Conservation (phyloP, 2,797 vertebrate genomes). For the Nannoperca obscura region DNA sequence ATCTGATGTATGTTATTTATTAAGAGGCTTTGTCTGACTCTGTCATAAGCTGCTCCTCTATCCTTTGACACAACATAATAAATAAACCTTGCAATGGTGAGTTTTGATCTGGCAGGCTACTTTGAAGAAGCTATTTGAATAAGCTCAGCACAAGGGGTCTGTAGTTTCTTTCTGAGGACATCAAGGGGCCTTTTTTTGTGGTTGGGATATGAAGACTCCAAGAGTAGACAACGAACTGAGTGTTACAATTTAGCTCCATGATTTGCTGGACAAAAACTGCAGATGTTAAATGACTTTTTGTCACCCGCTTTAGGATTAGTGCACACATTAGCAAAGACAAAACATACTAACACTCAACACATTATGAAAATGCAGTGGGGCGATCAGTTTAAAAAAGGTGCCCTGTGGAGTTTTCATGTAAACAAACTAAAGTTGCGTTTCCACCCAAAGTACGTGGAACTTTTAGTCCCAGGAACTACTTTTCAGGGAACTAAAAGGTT, state of each 20-base stretch:
- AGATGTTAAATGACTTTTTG: neutral
- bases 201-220: neutral
- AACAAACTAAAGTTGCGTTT: neutral
- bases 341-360: neutral
- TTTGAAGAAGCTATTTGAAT: slow-evolving; percentile 6
- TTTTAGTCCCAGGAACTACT: no score
- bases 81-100: neutral
- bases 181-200: neutral
- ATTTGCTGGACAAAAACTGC: neutral
- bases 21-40: neutral
- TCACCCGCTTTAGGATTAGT: neutral
- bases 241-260: neutral
- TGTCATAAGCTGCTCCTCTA: neutral
- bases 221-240: no score
- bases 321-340: neutral
- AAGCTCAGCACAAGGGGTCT: neutral
- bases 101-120: neutral
- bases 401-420: neutral
- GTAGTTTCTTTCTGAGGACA: neutral
- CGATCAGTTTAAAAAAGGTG: neutral
- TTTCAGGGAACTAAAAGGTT: no score
- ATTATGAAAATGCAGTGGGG: neutral
- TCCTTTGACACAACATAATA: neutral
- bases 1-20: neutral
- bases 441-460: no score